Conservation (phyloP, 2,797 vertebrate genomes). For the Hydrolagus colliei region DNA sequence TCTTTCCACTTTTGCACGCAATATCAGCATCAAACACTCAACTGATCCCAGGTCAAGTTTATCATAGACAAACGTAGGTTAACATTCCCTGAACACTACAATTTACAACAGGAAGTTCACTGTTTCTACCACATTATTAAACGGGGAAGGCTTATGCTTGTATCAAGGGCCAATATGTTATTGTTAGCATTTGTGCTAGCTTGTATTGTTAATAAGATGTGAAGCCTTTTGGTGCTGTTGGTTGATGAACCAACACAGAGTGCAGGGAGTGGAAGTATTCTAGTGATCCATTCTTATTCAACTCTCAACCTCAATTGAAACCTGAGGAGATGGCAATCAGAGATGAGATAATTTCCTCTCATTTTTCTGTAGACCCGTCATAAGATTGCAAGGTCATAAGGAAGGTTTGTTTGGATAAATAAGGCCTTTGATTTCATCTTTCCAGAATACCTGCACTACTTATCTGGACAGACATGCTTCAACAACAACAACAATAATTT, state of each 20-base stretch:
- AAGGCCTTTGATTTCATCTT: slow-evolving; percentile 42
- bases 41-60: background rate
- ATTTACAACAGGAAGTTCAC: too few relatives aligned
- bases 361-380: too few relatives aligned
- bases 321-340: background rate
- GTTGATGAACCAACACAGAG: background rate
- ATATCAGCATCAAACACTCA: background rate
- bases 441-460: slow-evolving; percentile 81
- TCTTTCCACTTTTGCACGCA: background rate
- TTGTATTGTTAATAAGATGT: background rate
- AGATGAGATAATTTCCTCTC: background rate
- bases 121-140: background rate
- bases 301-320: background rate
- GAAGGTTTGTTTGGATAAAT: too few relatives aligned
- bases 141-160: background rate
- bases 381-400: too few relatives aligned
- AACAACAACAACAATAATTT: background rate
- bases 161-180: background rate
- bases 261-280: background rate
- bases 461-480: background rate
- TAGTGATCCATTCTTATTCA: background rate
- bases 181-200: background rate
- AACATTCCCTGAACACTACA: too few relatives aligned
- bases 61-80: background rate
- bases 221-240: background rate